Evolutionary conservation across 2,113 vertebrate species (phyloP).

Genomic region (Columbina picui): DNA sequence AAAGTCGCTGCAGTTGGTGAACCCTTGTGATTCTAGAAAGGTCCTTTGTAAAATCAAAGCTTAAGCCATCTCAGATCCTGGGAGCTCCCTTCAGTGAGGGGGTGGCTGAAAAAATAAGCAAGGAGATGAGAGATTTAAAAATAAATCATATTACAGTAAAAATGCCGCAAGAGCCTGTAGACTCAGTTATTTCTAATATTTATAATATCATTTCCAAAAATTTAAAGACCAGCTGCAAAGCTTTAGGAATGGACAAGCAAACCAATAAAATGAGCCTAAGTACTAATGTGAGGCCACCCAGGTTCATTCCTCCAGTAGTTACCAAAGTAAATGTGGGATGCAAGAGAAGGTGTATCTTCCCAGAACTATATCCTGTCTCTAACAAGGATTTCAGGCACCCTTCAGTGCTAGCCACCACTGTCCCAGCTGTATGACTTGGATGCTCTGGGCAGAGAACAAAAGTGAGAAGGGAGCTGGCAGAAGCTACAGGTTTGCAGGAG

Average conservation of each 20-base stretch:
- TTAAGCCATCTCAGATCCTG: not conserved
- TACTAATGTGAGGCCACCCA: slow-evolving; percentile 9
- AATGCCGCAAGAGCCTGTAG: not conserved
- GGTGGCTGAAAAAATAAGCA: not conserved
- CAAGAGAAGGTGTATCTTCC: not conserved
- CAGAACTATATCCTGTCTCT: not conserved
- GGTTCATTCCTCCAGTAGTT: not conserved
- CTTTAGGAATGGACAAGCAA: slow-evolving; percentile 25
- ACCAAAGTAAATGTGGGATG: not conserved
- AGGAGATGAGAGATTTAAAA: not conserved
- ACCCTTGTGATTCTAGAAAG: not conserved
- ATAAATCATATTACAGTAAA: not conserved
- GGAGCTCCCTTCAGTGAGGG: not conserved
- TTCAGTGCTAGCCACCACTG: not conserved
- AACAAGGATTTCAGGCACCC: not conserved
- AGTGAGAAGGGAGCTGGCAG: not conserved
- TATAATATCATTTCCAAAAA: slow-evolving; percentile 36
- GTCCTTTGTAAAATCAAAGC: not conserved
- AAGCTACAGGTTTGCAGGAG: not conserved
- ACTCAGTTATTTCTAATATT: slow-evolving; percentile 21
- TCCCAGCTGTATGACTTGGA: not conserved
- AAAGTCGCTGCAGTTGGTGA: not conserved
- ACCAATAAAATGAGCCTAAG: slow-evolving; percentile 22
- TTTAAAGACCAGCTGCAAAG: slow-evolving; percentile 36
- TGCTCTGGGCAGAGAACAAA: not conserved